A percentile compares a stretch with the other conserved stretches of the same genome.
These are phyloP conservation scores for Epistrophella euchroma DNA, from an alignment of 2,888 invertebrate genomes.

Conservation along the genomic window DNA sequence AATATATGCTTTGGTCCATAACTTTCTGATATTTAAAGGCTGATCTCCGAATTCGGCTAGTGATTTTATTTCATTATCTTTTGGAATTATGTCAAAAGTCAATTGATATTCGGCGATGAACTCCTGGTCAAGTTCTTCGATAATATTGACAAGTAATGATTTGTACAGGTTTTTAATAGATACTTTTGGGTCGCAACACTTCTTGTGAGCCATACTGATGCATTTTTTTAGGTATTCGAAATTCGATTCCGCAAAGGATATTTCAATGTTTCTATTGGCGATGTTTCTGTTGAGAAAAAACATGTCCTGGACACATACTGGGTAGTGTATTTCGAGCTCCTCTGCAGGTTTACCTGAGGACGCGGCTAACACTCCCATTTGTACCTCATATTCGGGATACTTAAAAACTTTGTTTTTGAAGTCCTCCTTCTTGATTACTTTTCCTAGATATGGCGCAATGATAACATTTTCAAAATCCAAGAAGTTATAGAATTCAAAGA, in stretches of 20 bases:
- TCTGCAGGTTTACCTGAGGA: slow-evolving; percentile 19
- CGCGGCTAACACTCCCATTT: slow-evolving; percentile 57
- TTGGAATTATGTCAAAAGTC: slow-evolving; percentile 43
- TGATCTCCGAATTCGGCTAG: slow-evolving; percentile 42
- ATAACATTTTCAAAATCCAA: slow-evolving; percentile 86
- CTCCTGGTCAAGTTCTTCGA: slow-evolving; percentile 43
- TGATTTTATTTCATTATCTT: slow-evolving; percentile 47
- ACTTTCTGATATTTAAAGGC: slow-evolving; percentile 69
- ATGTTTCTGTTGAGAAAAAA: slow-evolving; percentile 80
- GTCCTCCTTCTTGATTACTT: slow-evolving; percentile 82
- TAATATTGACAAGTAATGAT: slow-evolving; percentile 41
- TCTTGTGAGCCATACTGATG: slow-evolving; percentile 71
- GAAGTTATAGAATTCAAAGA: slow-evolving; percentile 88
- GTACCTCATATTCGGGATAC: slow-evolving; percentile 78
- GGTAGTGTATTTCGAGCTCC: slow-evolving; percentile 72
- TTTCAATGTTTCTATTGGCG: slow-evolving; percentile 79
- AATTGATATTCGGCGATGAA: neutral
- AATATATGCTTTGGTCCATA: slow-evolving; percentile 77
- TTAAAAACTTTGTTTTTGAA: slow-evolving; percentile 79
- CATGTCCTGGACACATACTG: slow-evolving; percentile 81
- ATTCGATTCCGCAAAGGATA: slow-evolving; percentile 77
- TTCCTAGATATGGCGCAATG: slow-evolving; percentile 88
- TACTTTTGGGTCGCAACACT: slow-evolving; percentile 63
- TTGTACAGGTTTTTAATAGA: slow-evolving; percentile 51
- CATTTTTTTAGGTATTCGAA: slow-evolving; percentile 79